Base-by-base conservation (phyloP, 2,888 invertebrate genomes). In the Tetragnatha montana region DNA sequence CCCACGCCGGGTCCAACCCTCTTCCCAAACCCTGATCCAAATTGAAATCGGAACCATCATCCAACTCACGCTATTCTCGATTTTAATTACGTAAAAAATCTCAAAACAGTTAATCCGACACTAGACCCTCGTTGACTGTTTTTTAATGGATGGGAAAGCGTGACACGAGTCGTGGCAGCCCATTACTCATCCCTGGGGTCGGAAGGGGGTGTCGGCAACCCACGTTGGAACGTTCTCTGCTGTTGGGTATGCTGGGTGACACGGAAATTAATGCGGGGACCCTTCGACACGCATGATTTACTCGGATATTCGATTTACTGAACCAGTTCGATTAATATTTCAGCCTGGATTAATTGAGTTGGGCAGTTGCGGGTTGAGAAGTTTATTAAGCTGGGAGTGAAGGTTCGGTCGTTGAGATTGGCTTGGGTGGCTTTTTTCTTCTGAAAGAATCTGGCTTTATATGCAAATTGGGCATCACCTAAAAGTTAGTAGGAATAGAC, bases 161-260 rank as follows among this genome's bases (percentile, higher is more conserved):
- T 73, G 81, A 87, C 81, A 82, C 71, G 78, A 82, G 60, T 82
- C 82, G 78, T 82, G 51, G 78, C 70, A 47, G 51, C 47, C 35
- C 78, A 82, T 88, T 82, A 78, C 22, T 88, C 82, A 78, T 78
- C 50, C n/a, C 19, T 19, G 10, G 71, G 78, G 80, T 80, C 73
- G 78, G 47, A 73, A 80, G 51, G 22, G 69, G 78, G 71, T 50
- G 82, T 70, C 47, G 35, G 22, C 51, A n/a, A 47, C 78, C 82
- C 51, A 87, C 76, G 47, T 17, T 14, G 70, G 51, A 79, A 85
- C 79, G 79, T 79, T 86, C 50, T 47, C 47, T 10, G 22, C 47
- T 10, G 22, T 22, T 22, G 50, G 22, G 50, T 47, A 81, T 74
- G 68, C 3, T 78, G 49, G 87, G 70, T 74, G 87, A 87, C 87